Evolutionary conservation across 2,888 invertebrate genomes (phyloP).

Genomic region (Calameuta pallipes): DNA sequence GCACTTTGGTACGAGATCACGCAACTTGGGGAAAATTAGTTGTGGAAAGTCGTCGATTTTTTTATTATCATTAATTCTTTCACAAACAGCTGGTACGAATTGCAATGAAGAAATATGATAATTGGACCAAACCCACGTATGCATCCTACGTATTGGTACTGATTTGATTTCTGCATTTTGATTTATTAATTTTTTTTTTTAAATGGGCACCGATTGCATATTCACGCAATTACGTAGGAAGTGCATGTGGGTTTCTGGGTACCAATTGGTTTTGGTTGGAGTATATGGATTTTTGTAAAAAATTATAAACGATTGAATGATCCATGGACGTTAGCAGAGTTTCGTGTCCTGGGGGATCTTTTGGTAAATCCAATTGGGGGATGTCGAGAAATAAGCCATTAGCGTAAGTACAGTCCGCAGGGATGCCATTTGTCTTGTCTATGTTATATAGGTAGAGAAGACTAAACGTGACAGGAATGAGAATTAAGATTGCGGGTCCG

Average conservation of each 20-base stretch:
- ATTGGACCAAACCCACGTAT: neutral
- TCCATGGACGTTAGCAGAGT: neutral
- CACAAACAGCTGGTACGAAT: neutral
- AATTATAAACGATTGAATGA: neutral
- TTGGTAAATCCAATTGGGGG: neutral
- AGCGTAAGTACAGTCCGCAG: neutral
- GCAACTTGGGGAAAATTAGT: neutral
- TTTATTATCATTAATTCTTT: neutral
- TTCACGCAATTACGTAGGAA: neutral
- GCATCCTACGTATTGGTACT: neutral
- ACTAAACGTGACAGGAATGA: neutral
- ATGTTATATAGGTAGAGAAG: neutral
- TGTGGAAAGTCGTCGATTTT: neutral
- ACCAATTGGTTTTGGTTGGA: no score
- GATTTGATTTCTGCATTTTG: neutral
- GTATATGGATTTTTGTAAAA: neutral
- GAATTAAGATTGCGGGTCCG: neutral
- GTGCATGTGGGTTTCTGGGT: no score
- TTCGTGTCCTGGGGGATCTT: neutral
- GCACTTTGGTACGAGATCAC: neutral
- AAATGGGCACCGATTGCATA: neutral
- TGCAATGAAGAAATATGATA: neutral
- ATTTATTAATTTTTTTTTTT: neutral
- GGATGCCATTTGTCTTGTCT: neutral
- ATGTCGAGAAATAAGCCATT: neutral